A percentile compares a stretch with the other conserved stretches of the same genome.
Conservation (phyloP, 2,888 invertebrate species). For the Lasioglossum vierecki region DNA sequence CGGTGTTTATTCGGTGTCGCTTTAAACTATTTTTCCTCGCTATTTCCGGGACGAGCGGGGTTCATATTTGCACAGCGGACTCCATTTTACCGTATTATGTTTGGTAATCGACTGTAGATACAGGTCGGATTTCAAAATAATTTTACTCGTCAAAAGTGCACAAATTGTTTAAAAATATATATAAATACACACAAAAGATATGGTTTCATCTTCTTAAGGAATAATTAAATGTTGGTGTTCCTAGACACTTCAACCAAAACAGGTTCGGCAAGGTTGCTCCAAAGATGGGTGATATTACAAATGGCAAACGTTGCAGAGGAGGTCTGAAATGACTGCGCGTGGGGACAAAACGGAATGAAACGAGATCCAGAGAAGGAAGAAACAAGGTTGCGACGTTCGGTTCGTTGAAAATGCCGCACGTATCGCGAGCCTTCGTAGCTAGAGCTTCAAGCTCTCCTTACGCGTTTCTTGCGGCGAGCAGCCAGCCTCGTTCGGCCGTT, state of each 20-base stretch:
- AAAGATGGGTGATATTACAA: background rate
- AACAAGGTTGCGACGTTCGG: constrained; percentile 1
- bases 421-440: constrained; percentile 53
- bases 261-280: background rate
- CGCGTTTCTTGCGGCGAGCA: constrained; percentile 38
- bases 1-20: constrained; percentile 23
- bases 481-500: constrained; percentile 8
- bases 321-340: background rate
- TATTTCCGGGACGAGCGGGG: background rate
- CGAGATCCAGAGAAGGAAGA: background rate
- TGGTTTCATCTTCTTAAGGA: no score
- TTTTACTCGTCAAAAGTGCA: background rate
- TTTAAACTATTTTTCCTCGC: background rate
- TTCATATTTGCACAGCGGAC: background rate
- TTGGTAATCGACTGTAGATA: background rate
- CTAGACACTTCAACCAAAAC: no score
- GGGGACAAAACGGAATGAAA: background rate
- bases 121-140: background rate
- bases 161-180: no score
- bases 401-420: constrained; percentile 59
- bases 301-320: background rate
- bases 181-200: no score
- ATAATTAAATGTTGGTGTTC: no score
- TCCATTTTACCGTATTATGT: background rate
- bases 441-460: constrained; percentile 58